These are phyloP conservation scores for Galendromus occidentalis DNA, from an alignment of 1,140 invertebrate genomes.

Conservation along the genomic window DNA sequence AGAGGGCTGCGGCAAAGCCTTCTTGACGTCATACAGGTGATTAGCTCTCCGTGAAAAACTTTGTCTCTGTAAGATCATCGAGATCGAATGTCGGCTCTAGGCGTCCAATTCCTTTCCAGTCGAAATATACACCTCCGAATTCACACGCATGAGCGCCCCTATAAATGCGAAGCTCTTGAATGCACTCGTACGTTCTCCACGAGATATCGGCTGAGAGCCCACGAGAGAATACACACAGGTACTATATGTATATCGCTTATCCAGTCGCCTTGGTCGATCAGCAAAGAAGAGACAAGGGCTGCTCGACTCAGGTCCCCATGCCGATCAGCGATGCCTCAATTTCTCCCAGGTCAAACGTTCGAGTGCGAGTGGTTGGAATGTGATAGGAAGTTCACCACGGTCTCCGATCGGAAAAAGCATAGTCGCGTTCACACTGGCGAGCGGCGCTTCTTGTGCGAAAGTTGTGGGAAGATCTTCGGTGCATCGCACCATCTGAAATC, in stretches of 20 bases:
- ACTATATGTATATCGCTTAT: not conserved
- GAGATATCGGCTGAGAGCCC: conserved; percentile 42
- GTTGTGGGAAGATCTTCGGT: conserved; percentile 73
- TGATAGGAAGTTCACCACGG: conserved; percentile 74
- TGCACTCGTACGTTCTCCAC: conserved; percentile 89
- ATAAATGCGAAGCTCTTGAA: conserved; percentile 38
- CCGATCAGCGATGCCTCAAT: too few relatives aligned
- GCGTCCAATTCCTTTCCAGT: conserved; percentile 39
- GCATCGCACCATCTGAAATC: conserved; percentile 83
- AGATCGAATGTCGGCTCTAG: too few relatives aligned
- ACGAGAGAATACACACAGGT: conserved; percentile 1
- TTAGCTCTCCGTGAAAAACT: not conserved
- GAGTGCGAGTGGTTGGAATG: conserved; percentile 67
- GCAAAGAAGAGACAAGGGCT: too few relatives aligned
- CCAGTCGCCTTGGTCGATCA: too few relatives aligned
- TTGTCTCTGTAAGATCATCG: not conserved
- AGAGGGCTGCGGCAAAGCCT: conserved; percentile 68
- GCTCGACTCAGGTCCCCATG: too few relatives aligned
- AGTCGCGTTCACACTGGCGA: conserved; percentile 74
- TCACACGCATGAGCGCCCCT: conserved; percentile 83
- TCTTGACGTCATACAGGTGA: conserved; percentile 46
- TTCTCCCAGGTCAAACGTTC: conserved; percentile 86
- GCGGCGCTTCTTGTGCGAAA: conserved; percentile 64
- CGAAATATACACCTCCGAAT: conserved; percentile 82
- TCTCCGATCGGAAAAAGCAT: conserved; percentile 83